Percentiles rank a stretch among this genome's conserved stretches.
phyloP scores from a whole-genome alignment of 2,888 invertebrate genomes.

The Sminthurinus aureus region DNA sequence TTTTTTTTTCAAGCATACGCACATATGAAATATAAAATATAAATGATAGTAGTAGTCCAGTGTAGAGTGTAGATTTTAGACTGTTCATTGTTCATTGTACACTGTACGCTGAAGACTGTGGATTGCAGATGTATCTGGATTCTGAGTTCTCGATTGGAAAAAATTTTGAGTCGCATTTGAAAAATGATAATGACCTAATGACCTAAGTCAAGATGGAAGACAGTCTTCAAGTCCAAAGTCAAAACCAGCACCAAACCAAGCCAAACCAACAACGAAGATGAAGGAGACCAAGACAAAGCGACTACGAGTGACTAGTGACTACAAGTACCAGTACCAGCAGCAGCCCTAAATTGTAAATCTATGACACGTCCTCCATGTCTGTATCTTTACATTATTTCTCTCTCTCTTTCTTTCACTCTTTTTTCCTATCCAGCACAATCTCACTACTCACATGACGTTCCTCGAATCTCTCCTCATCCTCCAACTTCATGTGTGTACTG shows the following conservation, averaged over 20 bases:
- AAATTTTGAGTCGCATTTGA: slow-evolving; percentile 7
- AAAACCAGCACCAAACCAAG: not conserved
- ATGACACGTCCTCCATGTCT: not conserved
- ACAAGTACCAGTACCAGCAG: not conserved
- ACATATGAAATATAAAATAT: too few relatives aligned
- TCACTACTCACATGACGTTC: not conserved
- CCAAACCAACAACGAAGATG: too few relatives aligned
- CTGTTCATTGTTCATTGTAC: too few relatives aligned
- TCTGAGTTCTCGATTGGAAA: not conserved
- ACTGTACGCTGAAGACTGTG: not conserved
- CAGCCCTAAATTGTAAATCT: not conserved
- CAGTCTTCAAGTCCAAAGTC: not conserved
- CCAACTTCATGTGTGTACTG: not conserved
- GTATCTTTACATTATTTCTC: not conserved
- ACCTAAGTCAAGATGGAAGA: slow-evolving; percentile 17
- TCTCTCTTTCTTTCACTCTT: not conserved
- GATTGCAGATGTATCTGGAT: not conserved
- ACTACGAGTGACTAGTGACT: too few relatives aligned
- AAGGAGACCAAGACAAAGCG: too few relatives aligned
- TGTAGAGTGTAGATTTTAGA: too few relatives aligned
- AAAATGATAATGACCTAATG: slow-evolving; percentile 19
- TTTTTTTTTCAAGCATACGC: too few relatives aligned
- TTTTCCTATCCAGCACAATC: not conserved
- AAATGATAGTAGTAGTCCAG: too few relatives aligned
- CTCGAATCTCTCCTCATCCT: not conserved